These are phyloP conservation scores for Phocides pigmalion DNA, from an alignment of 1,140 invertebrate genomes.

Conservation along the genomic window DNA sequence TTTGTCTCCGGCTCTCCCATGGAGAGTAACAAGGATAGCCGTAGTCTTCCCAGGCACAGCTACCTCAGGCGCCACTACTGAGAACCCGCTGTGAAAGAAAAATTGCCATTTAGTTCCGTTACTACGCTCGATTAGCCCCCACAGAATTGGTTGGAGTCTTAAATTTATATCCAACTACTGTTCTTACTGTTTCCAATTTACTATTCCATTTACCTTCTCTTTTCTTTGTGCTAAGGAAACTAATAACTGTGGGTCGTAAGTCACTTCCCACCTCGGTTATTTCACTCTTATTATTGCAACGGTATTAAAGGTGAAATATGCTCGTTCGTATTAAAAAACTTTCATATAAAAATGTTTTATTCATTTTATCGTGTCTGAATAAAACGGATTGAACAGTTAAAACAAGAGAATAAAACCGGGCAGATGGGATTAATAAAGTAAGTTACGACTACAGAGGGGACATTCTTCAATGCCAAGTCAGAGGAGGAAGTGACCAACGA, in stretches of 20 bases:
- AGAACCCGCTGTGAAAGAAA: conserved; percentile 83
- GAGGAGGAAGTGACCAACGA: conserved; percentile 44
- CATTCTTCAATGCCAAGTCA: conserved; percentile 35
- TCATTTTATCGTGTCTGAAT: background rate
- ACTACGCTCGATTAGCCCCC: conserved; percentile 25
- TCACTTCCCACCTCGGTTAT: conserved; percentile 22
- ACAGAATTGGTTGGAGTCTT: conserved; percentile 28
- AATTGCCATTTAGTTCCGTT: conserved; percentile 32
- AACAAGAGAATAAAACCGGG: conserved; percentile 25
- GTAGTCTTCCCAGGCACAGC: conserved; percentile 86
- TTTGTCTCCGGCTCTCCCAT: conserved; percentile 77
- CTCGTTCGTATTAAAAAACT: conserved; percentile 9
- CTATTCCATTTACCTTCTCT: conserved; percentile 25
- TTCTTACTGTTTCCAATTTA: conserved; percentile 26
- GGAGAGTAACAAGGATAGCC: conserved; percentile 85
- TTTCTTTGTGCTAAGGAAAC: conserved; percentile 4
- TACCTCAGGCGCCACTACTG: conserved; percentile 85
- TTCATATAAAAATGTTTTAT: conserved; percentile 11
- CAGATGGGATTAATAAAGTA: conserved; percentile 36
- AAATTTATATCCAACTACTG: conserved; percentile 30
- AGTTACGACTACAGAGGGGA: conserved; percentile 25
- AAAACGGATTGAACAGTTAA: conserved; percentile 16
- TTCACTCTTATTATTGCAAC: conserved; percentile 11
- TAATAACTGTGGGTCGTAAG: conserved; percentile 20
- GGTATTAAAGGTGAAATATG: conserved; percentile 11